phyloP scores from a whole-genome alignment of 2,888 invertebrate genomes.

The Pediacus dermestoides region DNA sequence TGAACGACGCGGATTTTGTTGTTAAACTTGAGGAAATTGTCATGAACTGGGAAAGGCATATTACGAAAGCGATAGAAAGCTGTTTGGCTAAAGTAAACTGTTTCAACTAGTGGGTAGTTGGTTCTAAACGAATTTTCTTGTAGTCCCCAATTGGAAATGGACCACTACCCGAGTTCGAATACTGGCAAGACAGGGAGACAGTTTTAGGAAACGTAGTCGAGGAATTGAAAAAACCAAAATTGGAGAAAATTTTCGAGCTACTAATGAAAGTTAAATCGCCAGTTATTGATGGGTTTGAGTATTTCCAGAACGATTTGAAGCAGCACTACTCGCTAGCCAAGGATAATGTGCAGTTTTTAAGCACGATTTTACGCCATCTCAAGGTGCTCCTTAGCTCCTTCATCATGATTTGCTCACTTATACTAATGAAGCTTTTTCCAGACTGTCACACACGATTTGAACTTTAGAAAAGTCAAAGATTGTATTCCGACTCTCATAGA shows the following conservation, averaged over 20 bases:
- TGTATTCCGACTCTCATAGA: conserved; percentile 77
- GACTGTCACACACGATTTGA: conserved; percentile 50
- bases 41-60: conserved; percentile 64
- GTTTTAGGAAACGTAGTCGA: conserved; percentile 75
- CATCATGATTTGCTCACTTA: conserved; percentile 6
- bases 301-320: conserved; percentile 59
- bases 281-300: conserved; percentile 58
- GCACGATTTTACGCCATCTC: conserved; percentile 71
- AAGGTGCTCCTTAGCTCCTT: conserved; percentile 48
- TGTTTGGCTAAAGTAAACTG: conserved; percentile 55
- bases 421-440: conserved; percentile 30
- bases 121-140: too few species aligned
- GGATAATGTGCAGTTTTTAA: conserved; percentile 75
- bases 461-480: conserved; percentile 68
- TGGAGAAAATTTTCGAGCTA: conserved; percentile 59
- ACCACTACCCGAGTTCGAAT: conserved; percentile 80
- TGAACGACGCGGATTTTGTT: conserved; percentile 53
- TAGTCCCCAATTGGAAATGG: conserved; percentile 66
- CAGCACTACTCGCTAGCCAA: conserved; percentile 68
- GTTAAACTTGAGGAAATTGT: conserved; percentile 61
- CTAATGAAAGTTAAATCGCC: conserved; percentile 57
- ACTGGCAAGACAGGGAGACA: conserved; percentile 79
- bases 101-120: too few species aligned
- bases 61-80: conserved; percentile 56
- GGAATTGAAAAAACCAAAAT: conserved; percentile 71